phyloP scores from a whole-genome alignment of 2,888 invertebrate species.

The Mythimna impura region DNA sequence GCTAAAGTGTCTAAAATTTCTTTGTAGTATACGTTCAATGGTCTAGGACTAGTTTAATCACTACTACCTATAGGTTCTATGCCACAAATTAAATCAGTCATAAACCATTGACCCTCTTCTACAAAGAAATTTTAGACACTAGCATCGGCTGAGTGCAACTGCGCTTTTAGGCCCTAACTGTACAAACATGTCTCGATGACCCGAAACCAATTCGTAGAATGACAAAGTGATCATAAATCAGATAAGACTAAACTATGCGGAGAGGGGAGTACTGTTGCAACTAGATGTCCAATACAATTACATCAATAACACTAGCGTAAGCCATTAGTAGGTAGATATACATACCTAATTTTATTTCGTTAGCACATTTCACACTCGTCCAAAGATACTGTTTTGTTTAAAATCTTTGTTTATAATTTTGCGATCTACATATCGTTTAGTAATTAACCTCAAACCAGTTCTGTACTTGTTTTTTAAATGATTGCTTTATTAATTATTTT shows the following conservation, averaged over 20 bases:
- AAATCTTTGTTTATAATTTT: neutral
- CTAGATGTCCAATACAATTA: neutral
- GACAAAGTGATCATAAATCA: neutral
- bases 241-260: neutral
- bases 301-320: neutral
- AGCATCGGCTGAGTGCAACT: too few relatives aligned
- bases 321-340: neutral
- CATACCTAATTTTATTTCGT: slow-evolving; percentile 30
- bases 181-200: neutral
- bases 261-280: neutral
- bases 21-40: too few relatives aligned
- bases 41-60: too few relatives aligned
- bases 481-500: neutral
- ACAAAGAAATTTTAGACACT: too few relatives aligned
- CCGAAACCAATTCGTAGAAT: slow-evolving; percentile 2
- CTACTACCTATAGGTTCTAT: too few relatives aligned
- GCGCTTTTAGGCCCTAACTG: too few relatives aligned
- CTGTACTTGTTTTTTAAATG: neutral
- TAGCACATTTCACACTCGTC: slow-evolving; percentile 25
- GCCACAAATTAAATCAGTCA: too few relatives aligned
- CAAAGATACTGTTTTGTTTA: neutral
- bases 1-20: too few relatives aligned
- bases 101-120: too few relatives aligned
- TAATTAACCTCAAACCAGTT: neutral
- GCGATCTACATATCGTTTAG: slow-evolving; percentile 1